phyloP scores from a whole-genome alignment of 1,140 invertebrate species.

The Euwallacea similis region DNA sequence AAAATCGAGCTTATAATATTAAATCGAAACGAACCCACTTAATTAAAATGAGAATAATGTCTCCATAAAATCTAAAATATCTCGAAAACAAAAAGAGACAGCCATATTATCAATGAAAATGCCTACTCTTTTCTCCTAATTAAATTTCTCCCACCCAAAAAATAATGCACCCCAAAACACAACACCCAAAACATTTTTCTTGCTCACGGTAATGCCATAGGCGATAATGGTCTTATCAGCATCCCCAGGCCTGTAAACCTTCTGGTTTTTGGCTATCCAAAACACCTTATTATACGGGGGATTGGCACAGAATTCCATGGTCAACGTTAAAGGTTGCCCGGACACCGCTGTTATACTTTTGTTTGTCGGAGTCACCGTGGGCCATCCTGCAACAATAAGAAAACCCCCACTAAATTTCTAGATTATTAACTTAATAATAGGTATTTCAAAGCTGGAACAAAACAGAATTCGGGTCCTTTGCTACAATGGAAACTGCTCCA shows the following conservation, averaged over 20 bases:
- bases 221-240: slow-evolving; percentile 49
- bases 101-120: too few species aligned
- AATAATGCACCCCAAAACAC: too few species aligned
- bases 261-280: slow-evolving; percentile 51
- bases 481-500: too few species aligned
- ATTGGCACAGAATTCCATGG: slow-evolving; percentile 61
- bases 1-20: not conserved
- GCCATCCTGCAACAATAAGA: slow-evolving; percentile 52
- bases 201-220: slow-evolving; percentile 52
- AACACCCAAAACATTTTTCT: too few species aligned
- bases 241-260: slow-evolving; percentile 50
- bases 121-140: too few species aligned
- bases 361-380: slow-evolving; percentile 56
- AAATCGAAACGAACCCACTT: not conserved
- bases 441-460: not conserved
- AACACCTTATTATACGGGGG: slow-evolving; percentile 52
- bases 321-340: slow-evolving; percentile 58
- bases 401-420: not conserved
- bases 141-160: too few species aligned
- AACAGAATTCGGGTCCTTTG: not conserved
- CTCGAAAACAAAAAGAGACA: too few species aligned
- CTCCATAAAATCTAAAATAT: too few species aligned
- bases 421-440: too few species aligned
- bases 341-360: slow-evolving; percentile 58
- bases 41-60: too few species aligned